Evolutionary conservation across 2,888 invertebrate species (phyloP), one percentile per base, ranked within the genome.

Genomic region (Spodoptera exigua): DNA sequence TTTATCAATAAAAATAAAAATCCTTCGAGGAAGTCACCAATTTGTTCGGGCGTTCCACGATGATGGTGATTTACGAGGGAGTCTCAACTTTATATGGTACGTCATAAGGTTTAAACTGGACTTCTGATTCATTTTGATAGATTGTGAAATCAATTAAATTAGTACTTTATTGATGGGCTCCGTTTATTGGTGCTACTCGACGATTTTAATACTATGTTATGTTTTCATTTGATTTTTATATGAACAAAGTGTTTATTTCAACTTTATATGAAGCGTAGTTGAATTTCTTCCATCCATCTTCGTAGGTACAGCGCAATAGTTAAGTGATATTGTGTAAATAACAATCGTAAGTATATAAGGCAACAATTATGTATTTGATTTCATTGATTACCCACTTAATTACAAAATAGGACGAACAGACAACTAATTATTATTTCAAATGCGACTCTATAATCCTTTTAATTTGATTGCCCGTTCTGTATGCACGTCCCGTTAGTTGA

Each of bases 1-100:
- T 89, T 92, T 91, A 88, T 91, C 92, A 93, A 92, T 92, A 91
- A 92, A 92, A 91, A 92, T 91, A 92, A 90, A 92, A 92, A 90
- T 90, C 87, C 73, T 84, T 84, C 83, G 85, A 91, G 93, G 93
- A 93, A 90, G 92, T 90, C 77, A 84, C 88, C 93, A 92, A 91
- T 93, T 93, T 89, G 88, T 84, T 82, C 68, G 61, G 70, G 73
- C 76, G 80, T 82, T 83, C 77, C 80, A 75, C 76, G 76, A 72
- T 75, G 69, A 59, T 57, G 58, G 32, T 36, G 34, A 46, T 52
- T 58, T 40, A 43, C 62, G 61, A 46, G 27, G 35, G 11, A 82
- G 63, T 74, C 44, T 74, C 51, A 35, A 74, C 81, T 71, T 57
- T 83, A 79, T 41, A 0, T 0, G 12, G 2, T n/a, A 3, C 0